Base-by-base conservation (phyloP, 2,113 vertebrate species). In the Chionodraco myersi region DNA sequence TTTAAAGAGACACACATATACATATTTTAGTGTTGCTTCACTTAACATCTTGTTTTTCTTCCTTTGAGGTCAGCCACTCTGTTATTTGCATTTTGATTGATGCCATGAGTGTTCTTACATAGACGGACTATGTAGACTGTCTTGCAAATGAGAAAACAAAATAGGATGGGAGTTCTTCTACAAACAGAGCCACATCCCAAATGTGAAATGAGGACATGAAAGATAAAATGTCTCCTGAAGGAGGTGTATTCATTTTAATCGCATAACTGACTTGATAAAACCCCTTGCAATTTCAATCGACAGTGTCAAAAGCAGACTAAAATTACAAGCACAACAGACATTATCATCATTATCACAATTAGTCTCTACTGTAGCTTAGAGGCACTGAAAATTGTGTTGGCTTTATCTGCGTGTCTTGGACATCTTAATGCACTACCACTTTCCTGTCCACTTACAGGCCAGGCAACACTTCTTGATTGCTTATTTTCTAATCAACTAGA, bases 401-500 rank as follows among this genome's bases (percentile, higher is more conserved):
- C 77, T 88, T 90, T 92, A 91, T 91, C 88, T 88, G 83, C 36
- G 68, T n/a, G 60, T 77, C 83, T 80, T 70, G 53, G 71, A 82
- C 80, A 90, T 86, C 81, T 91, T 90, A 86, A 90, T 91, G 89
- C 86, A 90, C 82, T 88, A 61, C 74, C 70, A 67, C 88, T 88
- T 87, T 81, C 75, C 79, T 76, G 77, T 89, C 87, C 86, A 91
- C 89, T 92, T 88, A 92, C 78, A 87, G 83, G 54, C 77, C 61
- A 53, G 67, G 76, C 75, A 84, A 82, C 83, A 60, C 82, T 69
- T 78, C 87, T 85, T 90, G 91, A 89, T 92, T 93, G 87, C 91
- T 93, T 93, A 93, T 93, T 92, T 93, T 94, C 90, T 94, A 93
- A 94, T 94, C 92, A 94, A 93, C 84, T 92, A 90, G 92, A 94